Evolutionary conservation across 1,140 invertebrate species (phyloP).

Genomic region (Rhagoletis zephyria): DNA sequence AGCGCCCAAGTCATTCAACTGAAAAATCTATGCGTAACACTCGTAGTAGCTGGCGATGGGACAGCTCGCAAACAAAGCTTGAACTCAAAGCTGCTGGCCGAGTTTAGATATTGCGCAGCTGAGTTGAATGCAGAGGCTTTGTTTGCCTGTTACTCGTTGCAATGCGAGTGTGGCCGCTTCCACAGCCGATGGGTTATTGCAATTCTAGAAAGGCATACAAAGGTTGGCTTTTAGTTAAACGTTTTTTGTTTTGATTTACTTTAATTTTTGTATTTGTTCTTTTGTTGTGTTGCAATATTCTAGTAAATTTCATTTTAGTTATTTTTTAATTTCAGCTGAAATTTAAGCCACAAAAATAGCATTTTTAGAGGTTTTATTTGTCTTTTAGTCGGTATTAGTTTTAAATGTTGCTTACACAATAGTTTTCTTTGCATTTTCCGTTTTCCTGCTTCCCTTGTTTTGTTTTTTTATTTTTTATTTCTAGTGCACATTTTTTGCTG

Average conservation of each 20-base stretch:
- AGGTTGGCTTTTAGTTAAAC: background rate
- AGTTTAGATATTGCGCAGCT: background rate
- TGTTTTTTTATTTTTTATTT: background rate
- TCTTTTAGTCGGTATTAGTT: background rate
- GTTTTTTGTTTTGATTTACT: background rate
- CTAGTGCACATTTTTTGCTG: background rate
- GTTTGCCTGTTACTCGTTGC: background rate
- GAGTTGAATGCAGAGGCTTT: background rate
- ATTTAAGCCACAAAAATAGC: background rate
- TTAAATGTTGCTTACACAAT: background rate
- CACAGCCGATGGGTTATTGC: background rate
- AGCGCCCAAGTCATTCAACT: background rate
- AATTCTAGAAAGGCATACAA: conserved; percentile 22
- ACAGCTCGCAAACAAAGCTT: background rate
- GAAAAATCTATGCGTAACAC: background rate
- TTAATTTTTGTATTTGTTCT: background rate
- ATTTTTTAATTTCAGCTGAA: background rate
- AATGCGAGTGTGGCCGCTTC: background rate
- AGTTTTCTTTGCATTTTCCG: background rate
- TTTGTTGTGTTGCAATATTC: background rate
- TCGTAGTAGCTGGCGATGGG: background rate
- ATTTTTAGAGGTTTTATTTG: background rate
- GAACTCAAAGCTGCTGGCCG: conserved; percentile 5
- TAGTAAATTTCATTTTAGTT: background rate
- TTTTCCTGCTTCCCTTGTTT: background rate